Percentiles rank a stretch among this genome's conserved stretches.
phyloP scores from a whole-genome alignment of 2,797 vertebrate genomes.

The Gadopsis bispinosus region DNA sequence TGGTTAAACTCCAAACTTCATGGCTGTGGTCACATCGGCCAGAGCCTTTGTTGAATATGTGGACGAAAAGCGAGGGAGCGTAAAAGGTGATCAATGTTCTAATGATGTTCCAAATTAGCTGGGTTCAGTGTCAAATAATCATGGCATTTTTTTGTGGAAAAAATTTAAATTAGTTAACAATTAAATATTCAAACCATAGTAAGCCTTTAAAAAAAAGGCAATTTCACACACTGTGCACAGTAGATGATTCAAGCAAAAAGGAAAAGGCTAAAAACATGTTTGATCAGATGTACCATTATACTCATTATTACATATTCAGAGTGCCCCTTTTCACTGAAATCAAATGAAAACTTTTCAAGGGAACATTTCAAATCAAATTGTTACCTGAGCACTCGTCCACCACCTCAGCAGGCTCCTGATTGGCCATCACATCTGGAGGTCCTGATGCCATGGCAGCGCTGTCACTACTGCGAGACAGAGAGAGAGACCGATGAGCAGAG shows the following conservation, averaged over 20 bases:
- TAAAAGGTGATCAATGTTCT: neutral
- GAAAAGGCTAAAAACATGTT: neutral
- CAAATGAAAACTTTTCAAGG: neutral
- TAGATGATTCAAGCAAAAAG: neutral
- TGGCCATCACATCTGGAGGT: constrained; percentile 77
- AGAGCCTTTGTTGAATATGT: neutral
- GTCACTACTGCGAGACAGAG: constrained; percentile 81
- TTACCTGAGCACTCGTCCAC: constrained; percentile 88
- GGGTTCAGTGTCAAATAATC: neutral
- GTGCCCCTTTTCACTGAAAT: neutral
- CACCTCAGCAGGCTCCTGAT: constrained; percentile 81
- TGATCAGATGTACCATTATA: neutral
- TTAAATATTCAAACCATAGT: too few species aligned
- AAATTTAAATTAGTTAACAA: neutral
- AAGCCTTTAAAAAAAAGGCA: neutral
- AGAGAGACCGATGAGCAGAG: constrained; percentile 32
- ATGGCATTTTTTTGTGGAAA: too few species aligned
- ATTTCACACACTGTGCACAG: neutral
- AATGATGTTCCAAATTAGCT: neutral
- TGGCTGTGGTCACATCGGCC: neutral
- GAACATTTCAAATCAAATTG: neutral
- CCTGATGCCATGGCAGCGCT: constrained; percentile 85
- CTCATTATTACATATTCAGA: neutral
- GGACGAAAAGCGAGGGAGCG: neutral
- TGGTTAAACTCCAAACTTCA: neutral